These are phyloP conservation scores for Cryptocheilus praepositus DNA, from an alignment of 2,888 invertebrate species.

Conservation along the genomic window DNA sequence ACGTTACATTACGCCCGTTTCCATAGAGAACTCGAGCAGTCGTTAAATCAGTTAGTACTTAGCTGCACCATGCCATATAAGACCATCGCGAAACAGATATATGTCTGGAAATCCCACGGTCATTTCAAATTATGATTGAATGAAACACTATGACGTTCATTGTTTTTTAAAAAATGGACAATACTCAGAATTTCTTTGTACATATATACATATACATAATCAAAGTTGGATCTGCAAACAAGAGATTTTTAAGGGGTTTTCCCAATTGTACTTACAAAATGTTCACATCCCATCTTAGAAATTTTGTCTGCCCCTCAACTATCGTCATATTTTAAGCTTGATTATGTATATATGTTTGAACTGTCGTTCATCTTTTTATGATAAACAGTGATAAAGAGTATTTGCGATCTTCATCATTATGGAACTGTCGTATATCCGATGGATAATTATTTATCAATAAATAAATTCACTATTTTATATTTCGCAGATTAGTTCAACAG, in stretches of 20 bases:
- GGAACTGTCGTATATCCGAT: conserved; percentile 60
- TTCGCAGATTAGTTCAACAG: conserved; percentile 14
- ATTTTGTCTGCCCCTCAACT: conserved; percentile 37
- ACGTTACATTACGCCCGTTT: conserved; percentile 14
- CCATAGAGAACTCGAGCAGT: conserved; percentile 1
- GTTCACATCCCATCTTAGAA: conserved; percentile 25
- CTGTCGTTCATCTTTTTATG: conserved; percentile 52
- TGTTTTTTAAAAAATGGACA: conserved; percentile 64
- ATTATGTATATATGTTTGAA: conserved; percentile 57
- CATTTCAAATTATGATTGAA: conserved; percentile 28
- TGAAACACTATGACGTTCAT: conserved; percentile 30
- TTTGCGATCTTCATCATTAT: conserved; percentile 57
- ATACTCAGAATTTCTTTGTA: conserved; percentile 66
- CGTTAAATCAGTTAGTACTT: neutral
- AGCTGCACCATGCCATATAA: neutral
- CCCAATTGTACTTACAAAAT: conserved; percentile 44
- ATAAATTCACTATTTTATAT: conserved; percentile 64
- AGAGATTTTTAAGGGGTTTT: conserved; percentile 31
- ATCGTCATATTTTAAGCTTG: conserved; percentile 43
- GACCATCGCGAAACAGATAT: conserved; percentile 25
- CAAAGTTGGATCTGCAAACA: conserved; percentile 34
- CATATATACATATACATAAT: conserved; percentile 52
- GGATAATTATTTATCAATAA: conserved; percentile 63
- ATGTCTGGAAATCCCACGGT: conserved; percentile 17
- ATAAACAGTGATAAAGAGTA: conserved; percentile 47